Evolutionary conservation across 1,140 invertebrate genomes (phyloP), one percentile per base, ranked within the genome.

Genomic region (Temnothorax nylanderi): DNA sequence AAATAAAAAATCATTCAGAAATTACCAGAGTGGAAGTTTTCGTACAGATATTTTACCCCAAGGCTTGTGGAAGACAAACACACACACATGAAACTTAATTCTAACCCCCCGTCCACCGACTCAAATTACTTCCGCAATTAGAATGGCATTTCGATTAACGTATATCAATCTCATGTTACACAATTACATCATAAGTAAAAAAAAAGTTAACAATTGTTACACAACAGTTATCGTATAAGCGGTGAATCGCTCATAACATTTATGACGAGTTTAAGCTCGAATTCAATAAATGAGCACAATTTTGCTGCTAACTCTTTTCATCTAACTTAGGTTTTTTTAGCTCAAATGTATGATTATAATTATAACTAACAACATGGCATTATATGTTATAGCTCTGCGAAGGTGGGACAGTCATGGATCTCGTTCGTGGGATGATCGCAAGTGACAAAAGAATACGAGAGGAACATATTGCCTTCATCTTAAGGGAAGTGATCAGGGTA

Each of bases 401-500:
- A 91, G 97, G 97, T 60, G 98, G 98, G 54, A 96, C 98, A 18
- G 97, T 98, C 26, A 97, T 97, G 75, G 97, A 98, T 93, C 95
- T 99, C 91, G 97, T 98, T 16, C 96, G 96, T 89, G 97, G 96
- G 85, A 94, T 98, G 64, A 93, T 97, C 16, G 95, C 96, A 37
- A 94, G 96, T 80, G 97, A 97, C 92, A 97, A 97, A 93, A 96
- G 97, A 94, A 97, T 98, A 96, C 96, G 96, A 51, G 98, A 99
- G 94, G 97, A 98, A 92, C 97, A 99, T 91, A 98, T 99, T 86
- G 98, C 97, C 71, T 98, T 97, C 94, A 97, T 99, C 89, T 96
- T 99, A 69, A 97, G 97, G 92, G 98, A 99, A 96, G 97, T 97
- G 89, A 97, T 98, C 86, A 97, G 98, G 96, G 97, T 97, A 96